These are phyloP conservation scores for Sarcophaga variegata DNA, from an alignment of 2,888 invertebrate species.

Conservation along the genomic window DNA sequence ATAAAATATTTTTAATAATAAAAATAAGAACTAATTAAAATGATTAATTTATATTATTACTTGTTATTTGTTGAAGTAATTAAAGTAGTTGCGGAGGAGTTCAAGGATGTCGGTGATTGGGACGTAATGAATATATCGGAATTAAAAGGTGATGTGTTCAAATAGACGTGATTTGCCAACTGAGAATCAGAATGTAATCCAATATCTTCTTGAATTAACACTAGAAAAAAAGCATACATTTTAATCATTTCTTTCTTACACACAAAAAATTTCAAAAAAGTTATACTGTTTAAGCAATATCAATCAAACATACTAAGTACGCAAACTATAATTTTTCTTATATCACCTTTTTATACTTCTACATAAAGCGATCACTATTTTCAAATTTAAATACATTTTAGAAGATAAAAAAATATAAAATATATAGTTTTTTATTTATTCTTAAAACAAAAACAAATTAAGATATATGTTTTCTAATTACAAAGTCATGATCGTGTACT, in stretches of 20 bases:
- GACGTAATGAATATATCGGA: conserved; percentile 86
- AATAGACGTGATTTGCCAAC: conserved; percentile 88
- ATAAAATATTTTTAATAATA: neutral
- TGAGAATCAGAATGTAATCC: conserved; percentile 83
- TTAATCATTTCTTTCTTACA: too few relatives aligned
- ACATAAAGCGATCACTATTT: too few relatives aligned
- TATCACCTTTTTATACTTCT: too few relatives aligned
- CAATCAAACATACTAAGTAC: too few relatives aligned
- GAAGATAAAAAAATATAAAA: neutral
- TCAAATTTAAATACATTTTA: neutral
- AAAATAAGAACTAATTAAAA: conserved; percentile 1
- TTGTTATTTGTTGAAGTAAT: conserved; percentile 55
- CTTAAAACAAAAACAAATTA: too few relatives aligned
- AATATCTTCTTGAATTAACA: conserved; percentile 82
- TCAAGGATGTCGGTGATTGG: conserved; percentile 83
- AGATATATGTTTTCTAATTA: too few relatives aligned
- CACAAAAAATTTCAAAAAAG: too few relatives aligned
- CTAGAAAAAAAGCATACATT: conserved; percentile 52
- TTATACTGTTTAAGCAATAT: too few relatives aligned
- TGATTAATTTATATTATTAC: conserved; percentile 29
- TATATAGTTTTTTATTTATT: too few relatives aligned
- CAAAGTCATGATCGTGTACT: too few relatives aligned
- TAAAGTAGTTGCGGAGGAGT: conserved; percentile 81
- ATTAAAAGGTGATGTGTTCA: conserved; percentile 87
- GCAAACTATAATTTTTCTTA: too few relatives aligned